These are phyloP conservation scores for Eupithecia inturbata DNA, from an alignment of 2,888 invertebrate species.

Conservation along the genomic window DNA sequence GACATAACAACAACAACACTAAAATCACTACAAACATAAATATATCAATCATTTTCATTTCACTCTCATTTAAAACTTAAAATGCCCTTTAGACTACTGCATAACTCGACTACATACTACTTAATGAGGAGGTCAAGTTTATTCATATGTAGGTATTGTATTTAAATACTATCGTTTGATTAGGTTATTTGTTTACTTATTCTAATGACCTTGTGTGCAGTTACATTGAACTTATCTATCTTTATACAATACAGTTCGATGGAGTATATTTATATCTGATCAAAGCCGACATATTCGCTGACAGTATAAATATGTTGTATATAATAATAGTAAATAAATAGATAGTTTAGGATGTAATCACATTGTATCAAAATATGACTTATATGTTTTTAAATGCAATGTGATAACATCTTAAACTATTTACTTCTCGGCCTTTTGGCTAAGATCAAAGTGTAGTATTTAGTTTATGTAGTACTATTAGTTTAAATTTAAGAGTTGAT, in stretches of 20 bases:
- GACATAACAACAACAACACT: slow-evolving; percentile 23
- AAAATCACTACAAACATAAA: slow-evolving; percentile 30
- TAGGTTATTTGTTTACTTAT: slow-evolving; percentile 44
- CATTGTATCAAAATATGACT: too few relatives aligned
- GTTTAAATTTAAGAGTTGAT: too few relatives aligned
- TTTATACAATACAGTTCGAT: background rate
- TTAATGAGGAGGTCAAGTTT: slow-evolving; percentile 28
- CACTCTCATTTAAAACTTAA: background rate
- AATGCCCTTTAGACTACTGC: slow-evolving; percentile 7
- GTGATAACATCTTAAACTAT: too few relatives aligned
- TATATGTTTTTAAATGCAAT: too few relatives aligned
- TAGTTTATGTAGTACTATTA: too few relatives aligned
- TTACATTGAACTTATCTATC: background rate
- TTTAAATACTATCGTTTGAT: slow-evolving; percentile 31
- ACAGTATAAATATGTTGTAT: too few relatives aligned
- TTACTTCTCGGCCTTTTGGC: too few relatives aligned
- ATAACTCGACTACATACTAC: slow-evolving; percentile 12
- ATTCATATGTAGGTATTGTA: slow-evolving; percentile 19
- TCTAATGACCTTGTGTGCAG: background rate
- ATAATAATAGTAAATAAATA: too few relatives aligned
- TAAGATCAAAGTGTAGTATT: too few relatives aligned
- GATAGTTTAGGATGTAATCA: too few relatives aligned
- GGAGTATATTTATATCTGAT: background rate
- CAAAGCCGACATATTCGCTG: too few relatives aligned
- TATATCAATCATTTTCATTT: slow-evolving; percentile 23